Conservation (phyloP, 2,797 vertebrate genomes). For the Lagorchestes hirsutus region DNA sequence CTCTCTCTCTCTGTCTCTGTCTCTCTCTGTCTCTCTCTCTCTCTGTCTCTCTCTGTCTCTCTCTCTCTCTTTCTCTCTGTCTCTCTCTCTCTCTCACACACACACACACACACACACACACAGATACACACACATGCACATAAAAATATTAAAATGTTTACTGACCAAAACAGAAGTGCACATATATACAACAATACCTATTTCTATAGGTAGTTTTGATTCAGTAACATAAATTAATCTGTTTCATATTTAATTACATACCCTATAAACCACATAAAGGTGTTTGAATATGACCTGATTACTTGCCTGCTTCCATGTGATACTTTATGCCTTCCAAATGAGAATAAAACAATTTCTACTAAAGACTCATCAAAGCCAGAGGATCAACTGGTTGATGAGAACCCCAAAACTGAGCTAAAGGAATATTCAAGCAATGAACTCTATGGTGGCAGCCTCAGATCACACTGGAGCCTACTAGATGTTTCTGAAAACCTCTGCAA, state of each 20-base stretch:
- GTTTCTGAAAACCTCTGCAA: conserved; percentile 43
- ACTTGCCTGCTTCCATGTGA: not conserved
- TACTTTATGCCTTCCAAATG: not conserved
- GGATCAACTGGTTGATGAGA: not conserved
- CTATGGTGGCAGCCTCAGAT: not conserved
- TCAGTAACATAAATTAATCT: conserved; percentile 1
- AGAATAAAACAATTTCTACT: conserved; percentile 4
- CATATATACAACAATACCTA: not conserved
- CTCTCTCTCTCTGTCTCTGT: too few species aligned
- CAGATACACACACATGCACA: not conserved
- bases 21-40: too few species aligned
- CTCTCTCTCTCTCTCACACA: too few species aligned
- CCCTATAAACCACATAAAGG: not conserved
- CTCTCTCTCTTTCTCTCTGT: too few species aligned
- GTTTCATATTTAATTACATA: not conserved
- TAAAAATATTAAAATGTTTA: not conserved
- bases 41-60: too few species aligned
- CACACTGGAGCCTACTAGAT: not conserved
- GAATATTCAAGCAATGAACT: not conserved
- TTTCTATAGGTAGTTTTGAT: not conserved
- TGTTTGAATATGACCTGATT: not conserved
- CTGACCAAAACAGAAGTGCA: not conserved
- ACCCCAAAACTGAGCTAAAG: not conserved
- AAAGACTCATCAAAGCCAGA: conserved; percentile 32
- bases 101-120: not conserved